Conservation (phyloP, 2,113 vertebrate genomes). For the Deroptyus accipitrinus region DNA sequence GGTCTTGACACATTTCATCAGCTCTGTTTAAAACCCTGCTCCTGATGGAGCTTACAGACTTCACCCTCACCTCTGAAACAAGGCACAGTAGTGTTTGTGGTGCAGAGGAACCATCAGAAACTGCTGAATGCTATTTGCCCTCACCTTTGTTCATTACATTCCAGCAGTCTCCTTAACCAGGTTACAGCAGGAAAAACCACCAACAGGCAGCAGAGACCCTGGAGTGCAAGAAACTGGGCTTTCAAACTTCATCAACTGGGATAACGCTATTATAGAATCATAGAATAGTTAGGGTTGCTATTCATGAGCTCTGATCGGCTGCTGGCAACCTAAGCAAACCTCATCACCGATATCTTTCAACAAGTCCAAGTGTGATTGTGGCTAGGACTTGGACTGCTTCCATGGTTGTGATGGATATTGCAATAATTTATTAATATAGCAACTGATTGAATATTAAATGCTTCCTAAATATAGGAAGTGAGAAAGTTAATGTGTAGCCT, state of each 20-base stretch:
- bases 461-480: not conserved
- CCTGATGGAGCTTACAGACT: not conserved
- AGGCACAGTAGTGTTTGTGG: not conserved
- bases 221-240: not conserved
- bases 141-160: not conserved
- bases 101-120: not conserved
- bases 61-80: not conserved
- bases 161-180: not conserved
- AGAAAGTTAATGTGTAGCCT: not conserved
- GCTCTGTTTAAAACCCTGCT: not conserved
- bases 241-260: not conserved
- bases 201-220: not conserved
- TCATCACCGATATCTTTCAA: not conserved
- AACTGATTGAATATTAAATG: not conserved
- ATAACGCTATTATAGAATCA: not conserved
- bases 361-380: fast-evolving
- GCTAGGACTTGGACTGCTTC: not conserved
- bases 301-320: not conserved
- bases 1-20: not conserved
- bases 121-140: not conserved
- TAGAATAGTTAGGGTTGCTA: not conserved
- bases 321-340: not conserved
- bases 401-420: not conserved
- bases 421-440: not conserved
- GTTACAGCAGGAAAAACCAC: not conserved